A percentile compares a stretch with the other conserved stretches of the same genome.
Conservation (phyloP, 2,888 invertebrate species). For the Drosophila antonietae region DNA sequence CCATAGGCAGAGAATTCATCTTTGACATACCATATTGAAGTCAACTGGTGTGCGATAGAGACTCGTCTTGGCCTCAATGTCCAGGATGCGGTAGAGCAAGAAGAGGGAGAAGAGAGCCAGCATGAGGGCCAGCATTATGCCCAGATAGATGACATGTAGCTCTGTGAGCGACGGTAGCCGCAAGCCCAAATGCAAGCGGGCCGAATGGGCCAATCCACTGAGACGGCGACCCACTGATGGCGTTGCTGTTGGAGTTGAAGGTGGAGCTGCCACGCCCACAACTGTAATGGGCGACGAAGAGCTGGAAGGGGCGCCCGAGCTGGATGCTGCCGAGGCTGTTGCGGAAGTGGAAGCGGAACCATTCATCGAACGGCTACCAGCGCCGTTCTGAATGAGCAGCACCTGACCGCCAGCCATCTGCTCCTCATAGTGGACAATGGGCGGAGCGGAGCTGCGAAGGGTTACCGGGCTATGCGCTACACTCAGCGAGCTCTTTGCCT, state of each 20-base stretch:
- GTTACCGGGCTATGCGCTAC: constrained; percentile 26
- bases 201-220: constrained; percentile 35
- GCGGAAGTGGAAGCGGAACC: constrained; percentile 57
- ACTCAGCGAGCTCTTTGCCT: constrained; percentile 16
- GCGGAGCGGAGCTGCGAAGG: constrained; percentile 68
- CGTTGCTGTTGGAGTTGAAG: neutral
- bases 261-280: constrained; percentile 26
- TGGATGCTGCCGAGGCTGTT: constrained; percentile 36
- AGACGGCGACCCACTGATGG: constrained; percentile 25
- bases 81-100: constrained; percentile 83
- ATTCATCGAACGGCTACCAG: constrained; percentile 30
- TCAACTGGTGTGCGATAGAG: constrained; percentile 82
- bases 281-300: constrained; percentile 65
- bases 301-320: constrained; percentile 46
- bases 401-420: neutral
- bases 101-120: constrained; percentile 83
- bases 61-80: constrained; percentile 83
- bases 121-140: constrained; percentile 81
- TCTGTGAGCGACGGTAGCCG: constrained; percentile 79
- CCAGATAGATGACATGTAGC: constrained; percentile 83
- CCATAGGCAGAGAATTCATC: neutral
- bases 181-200: constrained; percentile 65
- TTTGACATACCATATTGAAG: constrained; percentile 83
- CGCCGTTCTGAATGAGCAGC: constrained; percentile 10
- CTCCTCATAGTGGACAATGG: constrained; percentile 54